phyloP scores from a whole-genome alignment of 2,797 vertebrate genomes.

The Enteromius paludinosus region DNA sequence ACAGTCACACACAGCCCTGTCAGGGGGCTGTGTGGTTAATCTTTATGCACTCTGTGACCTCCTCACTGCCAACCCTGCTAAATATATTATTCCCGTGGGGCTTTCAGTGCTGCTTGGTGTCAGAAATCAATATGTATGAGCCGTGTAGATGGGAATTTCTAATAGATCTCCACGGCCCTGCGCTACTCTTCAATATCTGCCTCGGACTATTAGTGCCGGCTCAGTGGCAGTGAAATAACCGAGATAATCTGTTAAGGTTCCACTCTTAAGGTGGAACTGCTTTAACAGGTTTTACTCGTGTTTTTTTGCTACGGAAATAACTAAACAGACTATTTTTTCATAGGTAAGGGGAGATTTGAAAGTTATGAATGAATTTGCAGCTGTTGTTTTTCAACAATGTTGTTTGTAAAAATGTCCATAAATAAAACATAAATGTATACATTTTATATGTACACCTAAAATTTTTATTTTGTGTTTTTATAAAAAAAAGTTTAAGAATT shows the following conservation, averaged over 20 bases:
- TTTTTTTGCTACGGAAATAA: background rate
- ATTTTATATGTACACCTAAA: background rate
- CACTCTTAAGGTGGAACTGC: conserved; percentile 96
- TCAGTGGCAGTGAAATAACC: conserved; percentile 99
- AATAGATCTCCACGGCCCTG: conserved; percentile 99
- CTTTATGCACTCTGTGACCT: conserved; percentile 99
- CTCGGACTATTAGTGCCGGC: conserved; percentile 99
- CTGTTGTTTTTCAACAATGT: background rate
- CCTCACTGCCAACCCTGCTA: conserved; percentile 98
- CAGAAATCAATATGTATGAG: conserved; percentile 99
- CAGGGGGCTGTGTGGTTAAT: conserved; percentile 96
- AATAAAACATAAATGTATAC: background rate
- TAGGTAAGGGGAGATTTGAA: background rate
- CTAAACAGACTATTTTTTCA: background rate
- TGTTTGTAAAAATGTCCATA: background rate
- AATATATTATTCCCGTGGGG: conserved; percentile 99
- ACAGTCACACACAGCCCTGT: conserved; percentile 68
- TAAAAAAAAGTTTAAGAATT: background rate
- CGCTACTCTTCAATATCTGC: conserved; percentile 99
- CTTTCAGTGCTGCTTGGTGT: conserved; percentile 99
- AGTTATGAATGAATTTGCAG: background rate
- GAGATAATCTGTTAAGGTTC: conserved; percentile 99
- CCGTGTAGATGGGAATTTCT: conserved; percentile 99
- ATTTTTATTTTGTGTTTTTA: background rate
- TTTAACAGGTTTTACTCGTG: conserved; percentile 53